Percentiles rank a stretch among this genome's conserved stretches.
Conservation (phyloP, 1,140 invertebrate species). For the Sarcophaga bullata region DNA sequence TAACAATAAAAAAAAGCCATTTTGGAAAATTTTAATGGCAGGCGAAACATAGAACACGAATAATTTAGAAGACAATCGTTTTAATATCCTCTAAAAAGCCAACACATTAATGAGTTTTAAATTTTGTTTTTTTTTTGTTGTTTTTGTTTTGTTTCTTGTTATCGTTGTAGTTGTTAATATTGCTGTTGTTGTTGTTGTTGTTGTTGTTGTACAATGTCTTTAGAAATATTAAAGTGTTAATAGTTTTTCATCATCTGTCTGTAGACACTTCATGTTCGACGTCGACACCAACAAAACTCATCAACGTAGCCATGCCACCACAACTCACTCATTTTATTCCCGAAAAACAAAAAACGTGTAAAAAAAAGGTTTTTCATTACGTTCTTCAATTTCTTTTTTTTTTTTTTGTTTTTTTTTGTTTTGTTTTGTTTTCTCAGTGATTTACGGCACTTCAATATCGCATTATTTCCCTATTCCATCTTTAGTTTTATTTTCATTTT, state of each 20-base stretch:
- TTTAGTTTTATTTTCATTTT: neutral
- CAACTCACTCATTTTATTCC: too few species aligned
- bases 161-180: neutral
- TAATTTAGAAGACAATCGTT: neutral
- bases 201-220: constrained; percentile 8
- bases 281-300: neutral
- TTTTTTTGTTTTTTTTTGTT: neutral
- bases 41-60: neutral
- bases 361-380: too few species aligned
- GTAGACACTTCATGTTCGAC: neutral
- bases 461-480: neutral
- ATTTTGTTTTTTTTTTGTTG: neutral
- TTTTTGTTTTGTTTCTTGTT: neutral
- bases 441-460: neutral
- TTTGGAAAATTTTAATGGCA: constrained; percentile 17
- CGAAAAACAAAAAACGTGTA: too few species aligned
- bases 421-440: neutral
- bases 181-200: neutral
- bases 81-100: constrained; percentile 26
- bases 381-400: neutral
- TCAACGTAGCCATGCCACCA: too few species aligned
- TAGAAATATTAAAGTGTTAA: constrained; percentile 25
- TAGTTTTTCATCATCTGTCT: constrained; percentile 14
- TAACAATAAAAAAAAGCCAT: neutral
- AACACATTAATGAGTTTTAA: constrained; percentile 22